phyloP scores from a whole-genome alignment of 2,888 invertebrate genomes.

The Zelleria hepariella region DNA sequence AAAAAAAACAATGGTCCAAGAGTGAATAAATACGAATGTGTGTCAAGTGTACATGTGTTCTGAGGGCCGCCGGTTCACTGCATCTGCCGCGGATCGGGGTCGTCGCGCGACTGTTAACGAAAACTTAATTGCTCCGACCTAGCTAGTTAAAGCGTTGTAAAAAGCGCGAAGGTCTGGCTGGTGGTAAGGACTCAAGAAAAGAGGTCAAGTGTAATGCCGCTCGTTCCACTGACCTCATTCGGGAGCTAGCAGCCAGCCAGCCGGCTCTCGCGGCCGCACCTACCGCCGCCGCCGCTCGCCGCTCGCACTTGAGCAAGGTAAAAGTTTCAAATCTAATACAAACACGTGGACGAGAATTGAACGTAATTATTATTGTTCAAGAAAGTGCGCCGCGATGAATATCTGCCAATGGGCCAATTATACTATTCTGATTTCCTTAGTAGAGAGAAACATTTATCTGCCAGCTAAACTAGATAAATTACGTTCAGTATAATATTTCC shows the following conservation, averaged over 20 bases:
- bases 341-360: too few relatives aligned
- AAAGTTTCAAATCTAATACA: too few relatives aligned
- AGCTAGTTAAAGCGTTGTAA: slow-evolving; percentile 69
- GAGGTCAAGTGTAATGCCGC: slow-evolving; percentile 71
- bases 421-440: too few relatives aligned
- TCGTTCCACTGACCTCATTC: slow-evolving; percentile 71
- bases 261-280: neutral
- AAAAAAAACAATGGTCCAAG: neutral
- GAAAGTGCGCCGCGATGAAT: too few relatives aligned
- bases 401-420: too few relatives aligned
- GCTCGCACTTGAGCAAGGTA: neutral
- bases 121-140: slow-evolving; percentile 68
- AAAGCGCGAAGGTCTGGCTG: slow-evolving; percentile 69
- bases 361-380: too few relatives aligned
- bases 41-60: slow-evolving; percentile 42
- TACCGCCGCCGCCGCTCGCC: neutral
- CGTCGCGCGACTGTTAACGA: slow-evolving; percentile 41
- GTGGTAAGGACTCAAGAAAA: slow-evolving; percentile 68
- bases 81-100: slow-evolving; percentile 19
- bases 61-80: slow-evolving; percentile 2
- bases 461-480: too few relatives aligned
- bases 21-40: slow-evolving; percentile 32
- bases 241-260: slow-evolving; percentile 31
- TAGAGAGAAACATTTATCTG: too few relatives aligned
- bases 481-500: too few relatives aligned